Base-by-base conservation (phyloP, 2,113 vertebrate genomes). In the Colaptes auratus region DNA sequence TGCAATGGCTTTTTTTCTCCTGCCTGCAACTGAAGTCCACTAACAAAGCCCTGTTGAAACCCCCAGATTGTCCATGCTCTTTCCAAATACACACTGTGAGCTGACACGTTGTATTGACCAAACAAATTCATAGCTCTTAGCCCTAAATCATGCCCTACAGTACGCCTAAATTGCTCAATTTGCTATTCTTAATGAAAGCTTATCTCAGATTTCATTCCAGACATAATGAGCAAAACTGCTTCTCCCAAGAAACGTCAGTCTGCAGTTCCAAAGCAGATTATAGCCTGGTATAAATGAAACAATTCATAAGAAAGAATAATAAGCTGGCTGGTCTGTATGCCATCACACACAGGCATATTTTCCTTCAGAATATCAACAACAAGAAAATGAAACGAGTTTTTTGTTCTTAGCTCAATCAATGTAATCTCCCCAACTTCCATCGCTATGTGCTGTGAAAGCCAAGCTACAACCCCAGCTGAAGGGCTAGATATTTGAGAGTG, bases 401-500 rank as follows among this genome's bases (percentile, higher is more conserved):
- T 95, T 97, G 89, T 86, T 82, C 90, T 93, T 92, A 91, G 95
- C 74, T 82, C 70, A 86, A 89, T 93, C 94, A 95, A 86, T 10
- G 44, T 91, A 93, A 96, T 96, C 91, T 92, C 73, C 79, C 88
- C 76, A 80, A 94, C 73, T 92, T 82, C 72, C 63, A 90, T 33
- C 0, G 79, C 77, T 91, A 91, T 81, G 92, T 4, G 17, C 91
- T 93, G 60, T 84, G 77, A 95, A 95, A 96, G 90, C 55, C 53
- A 93, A 93, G 74, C 90, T 60, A 39, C 64, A 87, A 77, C 53
- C 82, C 75, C 56, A 89, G 97, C 94, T 93, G 60, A 90, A 97
- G 93, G 96, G 96, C 70, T 82, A 52, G 96, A 95, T 83, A 96
- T 95, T 95, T 92, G 79, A 96, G 88, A 93, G 50, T n/a, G 82